A percentile compares a stretch with the other conserved stretches of the same genome.
Evolutionary conservation across 2,113 vertebrate species (phyloP).

Genomic region (Numenius arquata): DNA sequence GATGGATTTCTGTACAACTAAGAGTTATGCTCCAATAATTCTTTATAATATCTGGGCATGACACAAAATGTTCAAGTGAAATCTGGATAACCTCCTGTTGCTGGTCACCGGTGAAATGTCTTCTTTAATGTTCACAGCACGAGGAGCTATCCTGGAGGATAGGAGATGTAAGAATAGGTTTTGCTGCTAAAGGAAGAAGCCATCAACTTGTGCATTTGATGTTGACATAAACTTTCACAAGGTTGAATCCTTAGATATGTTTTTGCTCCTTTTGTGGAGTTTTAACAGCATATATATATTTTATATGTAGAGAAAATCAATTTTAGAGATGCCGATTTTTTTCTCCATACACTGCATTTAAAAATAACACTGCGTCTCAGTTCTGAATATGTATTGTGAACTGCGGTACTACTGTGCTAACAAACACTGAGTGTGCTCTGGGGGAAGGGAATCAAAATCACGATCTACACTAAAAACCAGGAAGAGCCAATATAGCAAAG

Average conservation of each 20-base stretch:
- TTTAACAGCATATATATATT: constrained; percentile 21
- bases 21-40: constrained; percentile 9
- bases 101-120: not conserved
- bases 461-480: not conserved
- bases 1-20: not conserved
- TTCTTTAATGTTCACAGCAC: not conserved
- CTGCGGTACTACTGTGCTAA: not conserved
- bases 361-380: not conserved
- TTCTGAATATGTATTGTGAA: not conserved
- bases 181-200: constrained; percentile 71
- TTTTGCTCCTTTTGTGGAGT: constrained; percentile 66
- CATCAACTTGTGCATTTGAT: constrained; percentile 36
- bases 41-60: not conserved
- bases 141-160: not conserved
- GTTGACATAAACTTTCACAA: constrained; percentile 34
- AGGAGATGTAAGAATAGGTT: constrained; percentile 2
- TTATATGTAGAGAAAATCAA: not conserved
- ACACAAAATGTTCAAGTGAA: not conserved
- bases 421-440: not conserved
- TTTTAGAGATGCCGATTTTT: constrained; percentile 6
- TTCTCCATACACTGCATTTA: not conserved
- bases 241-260: constrained; percentile 23
- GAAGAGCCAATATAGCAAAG: not conserved
- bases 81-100: not conserved
- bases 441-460: not conserved